These are phyloP conservation scores for Zosterops pallidus DNA, from an alignment of 2,113 vertebrate species.

Conservation along the genomic window DNA sequence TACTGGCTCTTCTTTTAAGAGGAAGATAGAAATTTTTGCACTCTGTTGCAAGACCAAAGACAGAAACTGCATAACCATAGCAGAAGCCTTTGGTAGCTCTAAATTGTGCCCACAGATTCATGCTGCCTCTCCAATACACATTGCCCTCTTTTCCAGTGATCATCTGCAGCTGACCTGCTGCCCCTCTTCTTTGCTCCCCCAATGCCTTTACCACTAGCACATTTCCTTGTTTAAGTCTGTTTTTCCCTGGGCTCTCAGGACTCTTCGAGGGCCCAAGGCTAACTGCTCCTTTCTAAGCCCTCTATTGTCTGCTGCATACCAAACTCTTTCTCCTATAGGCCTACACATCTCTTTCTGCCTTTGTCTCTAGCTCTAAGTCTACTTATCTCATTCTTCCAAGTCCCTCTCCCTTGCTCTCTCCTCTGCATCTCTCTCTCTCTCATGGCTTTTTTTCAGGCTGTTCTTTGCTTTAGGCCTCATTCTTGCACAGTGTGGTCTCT, in stretches of 20 bases:
- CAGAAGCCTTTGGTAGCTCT: not conserved
- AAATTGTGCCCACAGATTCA: not conserved
- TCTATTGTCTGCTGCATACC: not conserved
- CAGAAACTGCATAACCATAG: not conserved
- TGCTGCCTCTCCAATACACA: not conserved
- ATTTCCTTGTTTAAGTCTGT: not conserved
- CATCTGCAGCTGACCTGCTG: not conserved
- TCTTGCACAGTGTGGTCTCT: conserved; percentile 52
- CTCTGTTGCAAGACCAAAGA: not conserved
- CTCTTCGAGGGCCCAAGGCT: not conserved
- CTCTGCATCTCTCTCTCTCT: not conserved
- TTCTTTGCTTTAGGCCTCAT: conserved; percentile 44
- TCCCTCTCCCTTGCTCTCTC: not conserved
- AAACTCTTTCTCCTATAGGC: conserved; percentile 21
- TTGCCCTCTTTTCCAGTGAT: not conserved
- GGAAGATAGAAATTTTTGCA: not conserved
- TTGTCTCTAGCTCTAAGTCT: conserved; percentile 41
- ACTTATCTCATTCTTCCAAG: conserved; percentile 48
- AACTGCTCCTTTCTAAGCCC: conserved; percentile 54
- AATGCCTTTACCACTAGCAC: not conserved
- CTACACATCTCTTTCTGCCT: conserved; percentile 21
- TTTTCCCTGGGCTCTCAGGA: not conserved
- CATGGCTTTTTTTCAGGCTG: conserved; percentile 32
- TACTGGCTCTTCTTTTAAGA: not conserved
- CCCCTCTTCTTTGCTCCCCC: not conserved